Evolutionary conservation across 2,113 vertebrate species (phyloP).

Genomic region (Xerus inauris): DNA sequence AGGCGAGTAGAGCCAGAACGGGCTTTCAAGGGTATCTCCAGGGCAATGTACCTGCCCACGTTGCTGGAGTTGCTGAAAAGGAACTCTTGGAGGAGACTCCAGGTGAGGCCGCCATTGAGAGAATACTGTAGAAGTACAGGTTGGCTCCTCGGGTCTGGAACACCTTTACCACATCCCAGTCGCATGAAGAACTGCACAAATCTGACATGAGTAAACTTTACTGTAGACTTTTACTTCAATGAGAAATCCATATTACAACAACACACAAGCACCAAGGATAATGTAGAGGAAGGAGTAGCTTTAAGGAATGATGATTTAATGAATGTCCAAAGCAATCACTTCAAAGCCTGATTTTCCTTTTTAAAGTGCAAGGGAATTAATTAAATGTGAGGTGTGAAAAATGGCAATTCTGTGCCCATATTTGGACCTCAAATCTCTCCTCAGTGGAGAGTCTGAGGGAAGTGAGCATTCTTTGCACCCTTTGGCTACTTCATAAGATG

Average conservation of each 20-base stretch:
- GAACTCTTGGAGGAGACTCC: slow-evolving; percentile 97
- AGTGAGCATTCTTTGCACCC: background rate
- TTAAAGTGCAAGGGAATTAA: slow-evolving; percentile 35
- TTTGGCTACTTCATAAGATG: background rate
- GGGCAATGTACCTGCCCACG: slow-evolving; percentile 94
- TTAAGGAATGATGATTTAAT: slow-evolving; percentile 9
- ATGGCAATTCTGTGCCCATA: background rate
- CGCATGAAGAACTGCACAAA: slow-evolving; percentile 99
- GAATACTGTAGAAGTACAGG: slow-evolving; percentile 97
- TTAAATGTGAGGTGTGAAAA: slow-evolving; percentile 63
- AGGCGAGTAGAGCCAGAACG: slow-evolving; percentile 92
- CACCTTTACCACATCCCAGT: slow-evolving; percentile 96
- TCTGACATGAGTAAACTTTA: slow-evolving; percentile 84
- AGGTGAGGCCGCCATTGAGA: slow-evolving; percentile 94
- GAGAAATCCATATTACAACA: slow-evolving; percentile 3
- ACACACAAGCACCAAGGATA: background rate
- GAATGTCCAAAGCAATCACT: background rate
- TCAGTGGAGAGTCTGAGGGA: background rate
- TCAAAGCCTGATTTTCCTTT: slow-evolving; percentile 44
- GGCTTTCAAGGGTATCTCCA: slow-evolving; percentile 95
- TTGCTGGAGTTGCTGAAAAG: slow-evolving; percentile 98
- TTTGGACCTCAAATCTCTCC: background rate
- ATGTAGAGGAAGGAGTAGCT: background rate
- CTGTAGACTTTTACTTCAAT: slow-evolving; percentile 51
- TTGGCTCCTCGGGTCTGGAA: slow-evolving; percentile 96